Percentiles rank a stretch among this genome's conserved stretches.
phyloP scores from a whole-genome alignment of 2,797 vertebrate genomes.

The Sebastes cheni region DNA sequence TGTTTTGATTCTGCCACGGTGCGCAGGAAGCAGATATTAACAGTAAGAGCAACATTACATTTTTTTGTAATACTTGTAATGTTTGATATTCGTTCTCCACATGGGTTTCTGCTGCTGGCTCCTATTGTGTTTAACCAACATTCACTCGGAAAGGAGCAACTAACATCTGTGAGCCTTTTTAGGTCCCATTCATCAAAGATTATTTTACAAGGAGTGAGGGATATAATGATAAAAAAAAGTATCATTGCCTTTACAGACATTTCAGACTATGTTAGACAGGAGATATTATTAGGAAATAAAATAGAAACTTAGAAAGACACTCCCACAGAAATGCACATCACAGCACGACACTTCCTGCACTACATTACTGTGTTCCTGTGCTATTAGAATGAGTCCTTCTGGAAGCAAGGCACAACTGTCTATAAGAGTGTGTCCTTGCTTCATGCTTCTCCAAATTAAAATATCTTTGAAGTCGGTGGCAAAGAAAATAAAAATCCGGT shows the following conservation, averaged over 20 bases:
- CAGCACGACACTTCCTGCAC: not conserved
- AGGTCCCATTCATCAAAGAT: not conserved
- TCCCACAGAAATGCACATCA: not conserved
- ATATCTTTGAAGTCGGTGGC: slow-evolving; percentile 6
- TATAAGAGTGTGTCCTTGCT: slow-evolving; percentile 8
- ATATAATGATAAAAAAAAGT: not conserved
- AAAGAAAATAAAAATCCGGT: not conserved
- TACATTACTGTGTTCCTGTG: not conserved
- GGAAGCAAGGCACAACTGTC: slow-evolving; percentile 6
- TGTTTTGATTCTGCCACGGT: slow-evolving; percentile 37
- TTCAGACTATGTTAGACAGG: not conserved
- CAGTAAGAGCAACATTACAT: slow-evolving; percentile 11
- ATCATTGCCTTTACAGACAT: not conserved
- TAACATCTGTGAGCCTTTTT: not conserved
- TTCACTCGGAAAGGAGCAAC: not conserved
- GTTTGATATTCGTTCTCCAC: no score
- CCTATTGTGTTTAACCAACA: not conserved
- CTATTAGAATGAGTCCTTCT: not conserved
- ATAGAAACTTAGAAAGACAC: not conserved
- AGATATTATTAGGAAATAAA: not conserved
- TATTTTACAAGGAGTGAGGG: not conserved
- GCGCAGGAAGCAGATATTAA: slow-evolving; percentile 16
- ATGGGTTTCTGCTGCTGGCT: not conserved
- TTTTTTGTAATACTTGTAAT: slow-evolving; percentile 3
- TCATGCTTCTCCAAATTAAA: slow-evolving; percentile 15